Percentiles rank a stretch among this genome's conserved stretches.
Evolutionary conservation across 2,888 invertebrate genomes (phyloP).

Genomic region (Odontocolon sp.): DNA sequence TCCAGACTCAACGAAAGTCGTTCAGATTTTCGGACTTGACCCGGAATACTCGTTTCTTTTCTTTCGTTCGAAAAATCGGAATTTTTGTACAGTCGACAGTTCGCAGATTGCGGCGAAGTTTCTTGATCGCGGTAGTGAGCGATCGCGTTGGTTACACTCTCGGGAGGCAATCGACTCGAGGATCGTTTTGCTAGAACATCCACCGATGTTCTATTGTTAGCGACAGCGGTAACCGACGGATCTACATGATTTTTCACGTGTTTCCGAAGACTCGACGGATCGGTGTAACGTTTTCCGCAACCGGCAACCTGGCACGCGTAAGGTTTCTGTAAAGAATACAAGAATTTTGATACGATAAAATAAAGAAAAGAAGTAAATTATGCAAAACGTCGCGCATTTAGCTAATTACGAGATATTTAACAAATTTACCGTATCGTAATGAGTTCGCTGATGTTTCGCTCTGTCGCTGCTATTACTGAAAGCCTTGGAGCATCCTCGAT

Average conservation of each 20-base stretch:
- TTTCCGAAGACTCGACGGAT: slow-evolving; percentile 95
- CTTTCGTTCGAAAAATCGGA: slow-evolving; percentile 63
- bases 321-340: slow-evolving; percentile 87
- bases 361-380: background rate
- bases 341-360: background rate
- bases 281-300: slow-evolving; percentile 95
- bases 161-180: background rate
- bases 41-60: slow-evolving; percentile 62
- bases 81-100: slow-evolving; percentile 63
- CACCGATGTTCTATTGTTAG: slow-evolving; percentile 35
- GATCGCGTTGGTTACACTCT: slow-evolving; percentile 15
- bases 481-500: slow-evolving; percentile 95
- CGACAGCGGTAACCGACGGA: slow-evolving; percentile 32
- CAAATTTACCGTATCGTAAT: slow-evolving; percentile 97
- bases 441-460: slow-evolving; percentile 99
- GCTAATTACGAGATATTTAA: background rate
- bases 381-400: background rate
- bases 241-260: slow-evolving; percentile 92
- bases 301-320: slow-evolving; percentile 94
- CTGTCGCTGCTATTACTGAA: slow-evolving; percentile 99
- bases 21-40: slow-evolving; percentile 62
- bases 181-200: slow-evolving; percentile 40
- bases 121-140: background rate
- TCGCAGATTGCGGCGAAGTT: slow-evolving; percentile 43
- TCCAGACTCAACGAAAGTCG: slow-evolving; percentile 67